Base-by-base conservation (phyloP, 92 coral and sea anemone species). In the Bergia puertoricense region DNA sequence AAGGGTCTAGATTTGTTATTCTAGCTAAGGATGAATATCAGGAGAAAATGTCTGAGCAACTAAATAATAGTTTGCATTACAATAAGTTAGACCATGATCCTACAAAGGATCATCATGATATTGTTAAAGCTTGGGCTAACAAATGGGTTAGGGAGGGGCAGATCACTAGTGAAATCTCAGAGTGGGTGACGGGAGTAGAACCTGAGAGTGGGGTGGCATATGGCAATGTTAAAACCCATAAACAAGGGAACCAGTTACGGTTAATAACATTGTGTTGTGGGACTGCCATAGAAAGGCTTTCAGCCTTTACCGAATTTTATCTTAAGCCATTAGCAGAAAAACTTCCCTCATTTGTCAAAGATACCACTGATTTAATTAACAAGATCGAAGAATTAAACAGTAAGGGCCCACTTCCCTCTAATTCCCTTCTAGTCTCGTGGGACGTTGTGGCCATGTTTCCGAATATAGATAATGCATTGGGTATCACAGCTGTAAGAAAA, bases 1-100 rank as follows among this genome's bases (percentile, higher is more conserved):
- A 90, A 75, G 90, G 88, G 3, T 88, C 93, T 67, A 85, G 92
- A 72, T 90, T 86, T 76, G 80, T 90, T 30, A 81, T 90, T 54
- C 2, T 90, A 41, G 59, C 77, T 38, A 65, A 80, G 81, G 79
- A 84, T 2, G 88, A 81, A 75, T 89, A 85, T 89, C 75, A 83
- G 51, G 89, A 89, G 30, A 85, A 89, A 82, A 89, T 89, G 89
- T 80, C 85, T 50, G 74, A 82, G 76, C 91, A 89, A 48, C 91
- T 89, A 39, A 89, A 89, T 56, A 89, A 85, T 66, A 40, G 44
- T 23, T 51, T 89, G 68, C 88, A 89, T 84, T 89, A 89, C 30
- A 45, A 89, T 50, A 89, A 74, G 48, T 37, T 74, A 40, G 46
- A 74, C 46, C 43, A 40, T 40, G 78, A 74, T 74, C 78, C 78